Conservation (phyloP, 2,888 invertebrate species). For the Pachydiplax longipennis region DNA sequence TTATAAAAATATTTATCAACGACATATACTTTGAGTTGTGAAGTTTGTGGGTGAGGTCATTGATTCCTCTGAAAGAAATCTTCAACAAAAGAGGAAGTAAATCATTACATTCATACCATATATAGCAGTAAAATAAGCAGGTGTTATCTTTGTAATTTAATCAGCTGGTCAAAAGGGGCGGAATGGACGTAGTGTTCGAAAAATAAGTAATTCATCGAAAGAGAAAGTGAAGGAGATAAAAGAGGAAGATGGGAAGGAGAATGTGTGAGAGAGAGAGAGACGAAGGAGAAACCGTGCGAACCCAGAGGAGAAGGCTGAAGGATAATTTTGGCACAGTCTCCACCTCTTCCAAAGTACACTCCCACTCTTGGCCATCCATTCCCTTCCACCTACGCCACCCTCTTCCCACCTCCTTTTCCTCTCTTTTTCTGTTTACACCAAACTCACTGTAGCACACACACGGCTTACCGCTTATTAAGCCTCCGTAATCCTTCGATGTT, state of each 20-base stretch:
- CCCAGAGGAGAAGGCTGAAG: constrained; percentile 27
- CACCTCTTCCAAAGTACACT: neutral
- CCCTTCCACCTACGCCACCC: neutral
- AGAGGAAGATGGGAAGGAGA: neutral
- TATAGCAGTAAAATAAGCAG: too few species aligned
- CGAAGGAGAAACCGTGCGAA: neutral
- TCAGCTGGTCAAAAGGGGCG: neutral
- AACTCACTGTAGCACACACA: neutral
- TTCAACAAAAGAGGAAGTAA: too few species aligned
- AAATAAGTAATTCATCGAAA: neutral
- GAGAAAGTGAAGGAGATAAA: neutral
- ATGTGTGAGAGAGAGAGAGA: neutral
- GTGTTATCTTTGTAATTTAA: neutral
- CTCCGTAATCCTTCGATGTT: neutral
- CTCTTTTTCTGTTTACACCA: neutral
- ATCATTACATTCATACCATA: too few species aligned
- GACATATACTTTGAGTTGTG: too few species aligned
- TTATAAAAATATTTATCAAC: too few species aligned
- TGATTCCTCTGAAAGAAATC: too few species aligned
- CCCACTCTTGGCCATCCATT: neutral
- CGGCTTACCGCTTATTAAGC: neutral
- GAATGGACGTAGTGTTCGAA: neutral
- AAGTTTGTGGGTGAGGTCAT: too few species aligned
- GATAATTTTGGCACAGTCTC: constrained; percentile 26
- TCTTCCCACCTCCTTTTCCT: neutral